Base-by-base conservation (phyloP, 2,888 invertebrate species). In the Blomia tropicalis region DNA sequence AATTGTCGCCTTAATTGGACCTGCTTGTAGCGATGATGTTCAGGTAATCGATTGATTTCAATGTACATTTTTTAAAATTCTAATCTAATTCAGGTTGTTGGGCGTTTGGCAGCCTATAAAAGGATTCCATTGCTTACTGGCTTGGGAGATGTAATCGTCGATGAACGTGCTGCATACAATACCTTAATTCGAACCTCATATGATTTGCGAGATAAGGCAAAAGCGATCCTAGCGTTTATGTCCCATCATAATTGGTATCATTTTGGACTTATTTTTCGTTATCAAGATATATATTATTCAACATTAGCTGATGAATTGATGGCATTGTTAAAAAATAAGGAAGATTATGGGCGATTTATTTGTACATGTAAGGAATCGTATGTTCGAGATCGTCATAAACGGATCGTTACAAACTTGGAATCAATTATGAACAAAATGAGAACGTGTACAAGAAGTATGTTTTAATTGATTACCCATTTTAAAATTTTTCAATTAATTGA, bases 11-110 rank as follows among this genome's bases (percentile, higher is more conserved):
- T 66, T 66, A 36, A 54, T 69, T 11, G 69, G 69, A 29, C 69
- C 69, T 14, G 68, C 69, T n/a, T 69, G 69, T 31, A 68, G 68
- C 54, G 66, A 67, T 32, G 69, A 69, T 64, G 59, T 69, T 14
- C 65, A 67, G 58, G 63, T 60, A 59, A 59, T 7, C 19, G 14
- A 17, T 51, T 23, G 23, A 51, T 5, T 11, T 56, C n/a, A 19
- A 19, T 56, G 29, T 19, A 36, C 7, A 7, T 2, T 27, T 56
- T 31, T 56, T 32, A 17, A 7, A 56, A 32, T 56, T 32, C 7
- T 27, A 32, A 23, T 11, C 19, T 41, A 56, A 31, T 30, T 27
- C 14, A 63, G 63, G 66, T 66, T 4, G 67, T 68, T n/a, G 68
- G 68, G 3, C 63, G 64, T 4, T 62, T 66, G 23, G 68, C 68